Evolutionary conservation across 37 sponge, comb jelly and placozoan genomes (phyloP), one percentile per base, ranked within the genome.

Genomic region (Cliona cf. orientalis): DNA sequence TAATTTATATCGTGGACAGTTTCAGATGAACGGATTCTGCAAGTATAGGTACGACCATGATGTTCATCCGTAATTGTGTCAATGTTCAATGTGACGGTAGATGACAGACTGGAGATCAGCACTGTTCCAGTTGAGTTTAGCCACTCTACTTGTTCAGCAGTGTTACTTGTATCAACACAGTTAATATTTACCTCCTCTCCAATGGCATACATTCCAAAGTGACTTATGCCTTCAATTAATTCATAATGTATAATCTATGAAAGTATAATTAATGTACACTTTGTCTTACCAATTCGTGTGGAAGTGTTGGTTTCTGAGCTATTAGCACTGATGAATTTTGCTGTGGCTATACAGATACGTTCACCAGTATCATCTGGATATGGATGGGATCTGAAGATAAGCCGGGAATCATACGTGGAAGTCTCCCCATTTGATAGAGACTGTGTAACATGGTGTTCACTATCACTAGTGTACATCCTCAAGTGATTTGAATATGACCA

Each of bases 231-330:
- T 67, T 9, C n/a, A n/a, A n/a, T n/a, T n/a, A n/a, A n/a, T n/a
- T n/a, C n/a, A n/a, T n/a, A n/a, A 19, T 17, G 28, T n/a, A 35
- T 36, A 7, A 35, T 67, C 5, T 12, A 33, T 19, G 36, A 67
- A 67, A n/a, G n/a, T n/a, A n/a, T n/a, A n/a, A n/a, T n/a, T n/a
- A n/a, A n/a, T n/a, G n/a, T n/a, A n/a, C n/a, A n/a, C n/a, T n/a
- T n/a, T n/a, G n/a, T n/a, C n/a, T n/a, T n/a, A n/a, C n/a, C n/a
- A n/a, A n/a, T n/a, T n/a, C n/a, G n/a, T n/a, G n/a, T n/a, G n/a
- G n/a, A n/a, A n/a, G n/a, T n/a, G n/a, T n/a, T n/a, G n/a, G 72
- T 71, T 22, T 44, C 23, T 71, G 72, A 71, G 72, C 49, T 71
- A 28, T 71, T 71, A 6, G 49, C 21, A 22, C 72, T 71, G 72